phyloP scores from a whole-genome alignment of 2,888 invertebrate species.

The Apodemia duryi region DNA sequence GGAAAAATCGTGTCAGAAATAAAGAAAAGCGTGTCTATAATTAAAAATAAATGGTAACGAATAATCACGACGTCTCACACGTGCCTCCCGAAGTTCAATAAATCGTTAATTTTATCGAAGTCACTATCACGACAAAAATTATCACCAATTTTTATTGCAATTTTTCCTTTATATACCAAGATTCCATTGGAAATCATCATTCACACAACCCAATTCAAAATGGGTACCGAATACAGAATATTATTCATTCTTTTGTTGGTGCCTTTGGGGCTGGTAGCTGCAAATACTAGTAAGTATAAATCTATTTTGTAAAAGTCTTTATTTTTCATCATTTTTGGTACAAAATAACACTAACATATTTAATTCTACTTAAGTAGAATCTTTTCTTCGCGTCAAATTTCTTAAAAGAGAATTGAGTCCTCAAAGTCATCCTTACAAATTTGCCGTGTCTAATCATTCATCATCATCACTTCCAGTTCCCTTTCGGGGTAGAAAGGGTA shows the following conservation, averaged over 20 bases:
- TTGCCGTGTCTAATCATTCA: too few species aligned
- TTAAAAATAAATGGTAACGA: not conserved
- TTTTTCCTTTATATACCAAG: slow-evolving; percentile 26
- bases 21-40: not conserved
- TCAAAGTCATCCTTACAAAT: too few species aligned
- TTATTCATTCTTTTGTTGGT: slow-evolving; percentile 26
- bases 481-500: too few species aligned
- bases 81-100: slow-evolving; percentile 17
- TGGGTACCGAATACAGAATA: slow-evolving; percentile 27
- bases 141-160: slow-evolving; percentile 25
- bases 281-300: slow-evolving; percentile 20
- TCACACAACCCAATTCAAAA: slow-evolving; percentile 24
- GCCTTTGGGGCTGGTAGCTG: slow-evolving; percentile 25
- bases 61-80: slow-evolving; percentile 17
- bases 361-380: too few species aligned
- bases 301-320: not conserved
- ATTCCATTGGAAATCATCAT: slow-evolving; percentile 19
- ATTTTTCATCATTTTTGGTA: too few species aligned
- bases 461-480: too few species aligned
- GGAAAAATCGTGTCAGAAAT: slow-evolving; percentile 3
- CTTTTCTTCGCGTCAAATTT: too few species aligned
- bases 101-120: not conserved
- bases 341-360: too few species aligned
- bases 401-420: too few species aligned
- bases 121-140: slow-evolving; percentile 15